Base-by-base conservation (phyloP, 2,797 vertebrate genomes). In the Heteromormyrus szaboi region DNA sequence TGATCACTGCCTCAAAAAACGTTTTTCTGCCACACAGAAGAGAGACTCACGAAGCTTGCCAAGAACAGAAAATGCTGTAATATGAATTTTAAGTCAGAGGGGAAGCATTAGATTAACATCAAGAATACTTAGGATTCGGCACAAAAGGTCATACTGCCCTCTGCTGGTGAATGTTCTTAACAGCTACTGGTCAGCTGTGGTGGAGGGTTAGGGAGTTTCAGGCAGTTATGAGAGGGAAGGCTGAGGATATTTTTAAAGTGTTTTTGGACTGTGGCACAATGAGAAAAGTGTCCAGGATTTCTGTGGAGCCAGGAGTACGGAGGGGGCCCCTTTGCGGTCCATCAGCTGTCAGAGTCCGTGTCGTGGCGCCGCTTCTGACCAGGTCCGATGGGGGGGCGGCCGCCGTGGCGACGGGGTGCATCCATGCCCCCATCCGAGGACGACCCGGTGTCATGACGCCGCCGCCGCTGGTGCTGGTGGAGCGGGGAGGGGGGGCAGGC, bases 281-380 rank as follows among this genome's bases (percentile, higher is more conserved):
- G 44, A 51, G 22, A 51, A n/a, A 48, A 84, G 44, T 84, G 81
- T 48, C 44, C 41, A 46, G 76, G 76, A 81, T 81, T 44, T 46
- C 37, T 79, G 22, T 29, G 81, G n/a, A 25, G 79, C 9, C 46
- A 56, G 50, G 51, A 12, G 4, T 11, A 44, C 12, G 14, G 14
- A 7, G 51, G n/a, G 33, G 12, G 14, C 48, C 48, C 41, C 25
- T 11, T 14, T 62, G 85, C 9, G 37, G 51, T 2, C 81, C 93
- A 91, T 95, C 93, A 96, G 94, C 95, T 65, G 92, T 96, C 95
- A 48, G 96, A 96, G 94, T 96, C 94, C 65, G 95, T 96, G 94
- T 96, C 95, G 79, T 96, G 96, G 93, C 96, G 96, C 91, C 93
- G 93, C 93, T 94, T 95, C 93, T 93, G 94, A 91, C 95, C 94